Evolutionary conservation across 2,888 invertebrate genomes (phyloP).

Genomic region (Thelaira solivaga): DNA sequence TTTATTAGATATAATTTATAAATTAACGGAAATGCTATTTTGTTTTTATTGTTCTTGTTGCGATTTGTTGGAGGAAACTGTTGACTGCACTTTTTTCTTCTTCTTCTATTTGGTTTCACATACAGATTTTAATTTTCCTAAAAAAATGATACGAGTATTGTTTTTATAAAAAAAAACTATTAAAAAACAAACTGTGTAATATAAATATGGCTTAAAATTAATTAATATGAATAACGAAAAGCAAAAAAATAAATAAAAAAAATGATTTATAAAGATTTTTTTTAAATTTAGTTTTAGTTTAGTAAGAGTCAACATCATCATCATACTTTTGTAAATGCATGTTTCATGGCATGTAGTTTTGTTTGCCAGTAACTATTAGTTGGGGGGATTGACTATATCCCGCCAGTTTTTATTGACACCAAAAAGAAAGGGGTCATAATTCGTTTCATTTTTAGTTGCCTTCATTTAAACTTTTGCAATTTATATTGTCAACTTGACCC

Average conservation of each 20-base stretch:
- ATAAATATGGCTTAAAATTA: constrained; percentile 25
- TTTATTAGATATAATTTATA: constrained; percentile 63
- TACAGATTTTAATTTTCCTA: constrained; percentile 37
- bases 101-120: constrained; percentile 40
- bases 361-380: not conserved
- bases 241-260: constrained; percentile 19
- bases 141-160: not conserved
- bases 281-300: no score
- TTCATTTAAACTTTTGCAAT: constrained; percentile 20
- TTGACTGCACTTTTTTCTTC: constrained; percentile 56
- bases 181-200: not conserved
- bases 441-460: not conserved
- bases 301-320: not conserved
- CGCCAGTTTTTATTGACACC: not conserved
- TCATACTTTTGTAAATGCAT: not conserved
- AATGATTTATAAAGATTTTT: constrained; percentile 31
- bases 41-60: constrained; percentile 23
- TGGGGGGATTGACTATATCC: constrained; percentile 35
- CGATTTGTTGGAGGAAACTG: constrained; percentile 50
- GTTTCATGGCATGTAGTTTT: not conserved
- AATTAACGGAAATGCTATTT: constrained; percentile 61
- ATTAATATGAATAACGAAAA: constrained; percentile 39
- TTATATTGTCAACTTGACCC: constrained; percentile 48
- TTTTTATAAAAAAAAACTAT: not conserved
- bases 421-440: constrained; percentile 29